A percentile compares a stretch with the other conserved stretches of the same genome.
These are phyloP conservation scores for Tricholaema leucomelas DNA, from an alignment of 2,113 vertebrate species.

Conservation along the genomic window DNA sequence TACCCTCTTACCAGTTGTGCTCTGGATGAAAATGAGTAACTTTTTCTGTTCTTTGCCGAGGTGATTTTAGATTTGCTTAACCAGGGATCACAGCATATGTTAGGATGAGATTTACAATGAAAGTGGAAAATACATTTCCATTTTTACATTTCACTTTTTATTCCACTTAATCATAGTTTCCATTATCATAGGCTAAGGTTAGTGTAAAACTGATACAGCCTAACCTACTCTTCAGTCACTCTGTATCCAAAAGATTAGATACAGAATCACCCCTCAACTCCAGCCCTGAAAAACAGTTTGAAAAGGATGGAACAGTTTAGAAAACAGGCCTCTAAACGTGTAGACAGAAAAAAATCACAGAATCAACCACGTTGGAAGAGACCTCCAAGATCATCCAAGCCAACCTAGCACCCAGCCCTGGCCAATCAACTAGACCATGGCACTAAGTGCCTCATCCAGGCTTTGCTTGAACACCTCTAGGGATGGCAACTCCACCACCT, in stretches of 20 bases:
- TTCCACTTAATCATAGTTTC: constrained; percentile 18
- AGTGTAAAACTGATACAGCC: background rate
- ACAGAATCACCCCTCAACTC: accelerated
- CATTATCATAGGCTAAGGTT: background rate
- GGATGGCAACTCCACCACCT: too few species aligned
- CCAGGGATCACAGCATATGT: background rate
- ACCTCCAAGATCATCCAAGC: too few species aligned
- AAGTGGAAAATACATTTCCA: constrained; percentile 49
- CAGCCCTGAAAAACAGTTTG: background rate
- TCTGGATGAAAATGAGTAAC: constrained; percentile 14
- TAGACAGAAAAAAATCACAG: too few species aligned
- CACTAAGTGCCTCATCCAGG: too few species aligned
- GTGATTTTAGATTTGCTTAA: background rate
- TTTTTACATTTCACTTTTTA: background rate
- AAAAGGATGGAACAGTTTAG: background rate
- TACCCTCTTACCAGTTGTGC: background rate
- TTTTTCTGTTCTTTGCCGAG: constrained; percentile 10
- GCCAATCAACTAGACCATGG: too few species aligned
- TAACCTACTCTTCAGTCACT: background rate
- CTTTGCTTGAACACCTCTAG: too few species aligned
- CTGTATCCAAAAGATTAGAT: background rate
- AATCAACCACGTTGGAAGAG: too few species aligned
- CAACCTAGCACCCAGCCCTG: too few species aligned
- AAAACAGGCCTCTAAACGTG: background rate
- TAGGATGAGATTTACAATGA: background rate